Evolutionary conservation across 1,140 invertebrate species (phyloP).

Genomic region (Gryllus bimaculatus): DNA sequence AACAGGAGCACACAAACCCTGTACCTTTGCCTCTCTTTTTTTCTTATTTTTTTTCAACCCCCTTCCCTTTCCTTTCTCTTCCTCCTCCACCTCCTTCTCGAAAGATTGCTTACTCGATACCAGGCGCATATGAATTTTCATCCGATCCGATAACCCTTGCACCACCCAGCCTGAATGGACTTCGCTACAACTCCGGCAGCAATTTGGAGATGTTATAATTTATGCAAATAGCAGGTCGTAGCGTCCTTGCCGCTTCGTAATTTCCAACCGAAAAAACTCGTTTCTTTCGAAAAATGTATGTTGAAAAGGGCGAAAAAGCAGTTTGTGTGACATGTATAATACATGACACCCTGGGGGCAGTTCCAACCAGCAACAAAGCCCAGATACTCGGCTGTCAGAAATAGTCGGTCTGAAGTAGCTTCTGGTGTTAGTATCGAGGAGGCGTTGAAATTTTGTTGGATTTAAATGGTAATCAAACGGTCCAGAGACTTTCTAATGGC

Average conservation of each 20-base stretch:
- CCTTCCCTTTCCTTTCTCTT: not conserved
- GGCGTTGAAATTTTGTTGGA: constrained; percentile 4
- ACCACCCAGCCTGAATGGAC: not conserved
- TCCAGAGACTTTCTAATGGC: not conserved
- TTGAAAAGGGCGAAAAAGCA: not conserved
- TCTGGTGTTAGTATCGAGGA: not conserved
- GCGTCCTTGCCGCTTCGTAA: not conserved
- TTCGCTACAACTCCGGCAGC: not conserved
- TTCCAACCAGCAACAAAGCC: not conserved
- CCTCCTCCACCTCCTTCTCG: not conserved
- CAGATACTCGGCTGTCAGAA: not conserved
- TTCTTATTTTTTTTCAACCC: not conserved
- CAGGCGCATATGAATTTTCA: constrained; percentile 1
- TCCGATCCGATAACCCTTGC: not conserved
- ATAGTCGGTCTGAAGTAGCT: not conserved
- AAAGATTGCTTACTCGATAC: constrained; percentile 4
- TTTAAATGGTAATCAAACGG: not conserved
- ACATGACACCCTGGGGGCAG: not conserved
- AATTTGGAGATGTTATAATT: constrained; percentile 6
- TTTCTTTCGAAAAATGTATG: constrained; percentile 5
- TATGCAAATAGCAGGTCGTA: not conserved
- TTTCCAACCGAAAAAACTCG: constrained; percentile 4
- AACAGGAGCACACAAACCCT: not conserved
- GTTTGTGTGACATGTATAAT: constrained; percentile 5
- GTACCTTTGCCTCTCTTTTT: not conserved